A percentile compares a stretch with the other conserved stretches of the same genome.
Conservation (phyloP, 2,113 vertebrate species). For the Limnothrissa miodon region DNA sequence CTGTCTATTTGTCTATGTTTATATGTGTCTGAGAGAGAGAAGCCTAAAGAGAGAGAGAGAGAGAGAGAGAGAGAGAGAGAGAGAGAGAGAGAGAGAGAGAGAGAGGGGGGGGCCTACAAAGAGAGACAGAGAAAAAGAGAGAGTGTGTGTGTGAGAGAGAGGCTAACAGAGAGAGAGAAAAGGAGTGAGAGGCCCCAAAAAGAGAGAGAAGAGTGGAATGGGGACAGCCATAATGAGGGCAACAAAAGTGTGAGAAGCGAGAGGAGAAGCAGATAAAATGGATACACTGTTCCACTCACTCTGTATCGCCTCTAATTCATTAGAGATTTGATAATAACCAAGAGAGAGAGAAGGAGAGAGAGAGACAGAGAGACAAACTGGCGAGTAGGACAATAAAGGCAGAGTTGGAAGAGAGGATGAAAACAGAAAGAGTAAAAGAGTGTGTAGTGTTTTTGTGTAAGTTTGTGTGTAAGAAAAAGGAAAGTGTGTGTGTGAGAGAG, state of each 20-base stretch:
- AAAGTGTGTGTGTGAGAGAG: too few relatives aligned
- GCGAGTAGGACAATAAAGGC: neutral
- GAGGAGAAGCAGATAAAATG: neutral
- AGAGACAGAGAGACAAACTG: neutral
- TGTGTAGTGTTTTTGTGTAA: too few relatives aligned
- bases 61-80: neutral
- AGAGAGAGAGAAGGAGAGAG: neutral
- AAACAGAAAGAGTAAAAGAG: too few relatives aligned
- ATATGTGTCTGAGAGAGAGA: neutral
- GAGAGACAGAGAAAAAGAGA: neutral
- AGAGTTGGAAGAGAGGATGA: too few relatives aligned
- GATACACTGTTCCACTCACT: neutral
- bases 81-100: too few relatives aligned
- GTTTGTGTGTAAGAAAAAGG: too few relatives aligned
- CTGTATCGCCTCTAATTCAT: neutral
- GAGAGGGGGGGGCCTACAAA: too few relatives aligned
- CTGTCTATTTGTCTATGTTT: constrained; percentile 24
- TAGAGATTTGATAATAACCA: neutral
- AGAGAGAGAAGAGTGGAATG: neutral
- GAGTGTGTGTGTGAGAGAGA: too few relatives aligned
- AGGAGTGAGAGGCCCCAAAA: too few relatives aligned
- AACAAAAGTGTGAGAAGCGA: neutral
- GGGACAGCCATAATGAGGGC: neutral
- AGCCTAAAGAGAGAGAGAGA: neutral
- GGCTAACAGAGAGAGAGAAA: neutral